These are phyloP conservation scores for Papilio glaucus DNA, from an alignment of 1,140 invertebrate species.

Conservation along the genomic window DNA sequence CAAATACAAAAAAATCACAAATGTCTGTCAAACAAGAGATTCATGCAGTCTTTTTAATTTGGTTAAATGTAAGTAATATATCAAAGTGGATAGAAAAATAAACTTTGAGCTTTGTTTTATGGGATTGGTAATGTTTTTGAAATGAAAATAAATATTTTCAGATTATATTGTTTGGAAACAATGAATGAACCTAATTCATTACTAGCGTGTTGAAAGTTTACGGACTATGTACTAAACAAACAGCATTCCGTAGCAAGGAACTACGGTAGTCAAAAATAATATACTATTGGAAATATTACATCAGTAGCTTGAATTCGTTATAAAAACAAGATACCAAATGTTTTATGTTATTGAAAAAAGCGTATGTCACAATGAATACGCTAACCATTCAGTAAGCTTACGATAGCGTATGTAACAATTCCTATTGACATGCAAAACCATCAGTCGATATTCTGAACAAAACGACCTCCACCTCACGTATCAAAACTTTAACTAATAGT, in stretches of 20 bases:
- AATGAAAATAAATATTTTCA: background rate
- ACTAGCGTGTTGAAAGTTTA: background rate
- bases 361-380: background rate
- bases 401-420: constrained; percentile 8
- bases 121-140: constrained; percentile 18
- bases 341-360: background rate
- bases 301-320: background rate
- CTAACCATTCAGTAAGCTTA: background rate
- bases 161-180: constrained; percentile 3
- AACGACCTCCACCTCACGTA: background rate
- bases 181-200: background rate
- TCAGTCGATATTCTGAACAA: constrained; percentile 20
- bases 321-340: background rate
- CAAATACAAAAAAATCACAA: background rate
- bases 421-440: constrained; percentile 23
- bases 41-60: constrained; percentile 30
- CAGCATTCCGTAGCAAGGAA: background rate
- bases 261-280: background rate
- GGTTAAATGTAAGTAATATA: constrained; percentile 26
- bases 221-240: background rate
- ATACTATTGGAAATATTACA: background rate
- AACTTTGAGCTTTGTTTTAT: constrained; percentile 36
- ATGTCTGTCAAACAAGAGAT: background rate
- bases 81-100: constrained; percentile 37
- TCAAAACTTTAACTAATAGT: constrained; percentile 15